Percentiles rank a stretch among this genome's conserved stretches.
These are phyloP conservation scores for Bothrops alternatus DNA, from an alignment of 2,797 vertebrate genomes.

Conservation along the genomic window DNA sequence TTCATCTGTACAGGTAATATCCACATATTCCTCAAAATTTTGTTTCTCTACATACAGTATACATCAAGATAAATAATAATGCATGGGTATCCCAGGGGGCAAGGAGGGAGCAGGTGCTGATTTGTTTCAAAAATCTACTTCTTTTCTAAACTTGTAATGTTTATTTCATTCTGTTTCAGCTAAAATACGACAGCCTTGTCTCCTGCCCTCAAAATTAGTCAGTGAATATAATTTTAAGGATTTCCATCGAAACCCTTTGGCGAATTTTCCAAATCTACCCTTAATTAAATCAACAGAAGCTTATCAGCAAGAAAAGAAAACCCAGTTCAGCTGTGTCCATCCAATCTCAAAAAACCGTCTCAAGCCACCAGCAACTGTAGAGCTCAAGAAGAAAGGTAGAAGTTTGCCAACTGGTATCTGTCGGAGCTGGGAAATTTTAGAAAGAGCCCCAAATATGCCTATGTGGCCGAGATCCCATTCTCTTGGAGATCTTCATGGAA, in stretches of 20 bases:
- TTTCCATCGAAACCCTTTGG: slow-evolving; percentile 77
- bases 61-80: not conserved
- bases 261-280: slow-evolving; percentile 83
- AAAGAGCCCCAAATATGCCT: slow-evolving; percentile 65
- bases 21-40: not conserved
- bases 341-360: slow-evolving; percentile 70
- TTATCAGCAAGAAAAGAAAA: slow-evolving; percentile 72
- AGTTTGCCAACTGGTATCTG: slow-evolving; percentile 78
- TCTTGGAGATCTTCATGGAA: slow-evolving; percentile 85
- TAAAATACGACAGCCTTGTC: slow-evolving; percentile 80
- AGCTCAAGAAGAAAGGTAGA: slow-evolving; percentile 77
- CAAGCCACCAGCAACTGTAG: slow-evolving; percentile 66
- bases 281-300: slow-evolving; percentile 77
- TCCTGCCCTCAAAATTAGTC: slow-evolving; percentile 75
- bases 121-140: not conserved
- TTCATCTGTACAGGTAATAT: not conserved
- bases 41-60: not conserved
- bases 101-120: not conserved
- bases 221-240: slow-evolving; percentile 74
- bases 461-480: slow-evolving; percentile 88
- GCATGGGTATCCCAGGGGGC: not conserved
- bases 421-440: slow-evolving; percentile 89
- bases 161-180: slow-evolving; percentile 76
- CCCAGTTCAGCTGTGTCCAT: slow-evolving; percentile 68
- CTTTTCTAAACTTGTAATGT: not conserved